Conservation (phyloP, 2,797 vertebrate species). For the Galagoides demidoff region DNA sequence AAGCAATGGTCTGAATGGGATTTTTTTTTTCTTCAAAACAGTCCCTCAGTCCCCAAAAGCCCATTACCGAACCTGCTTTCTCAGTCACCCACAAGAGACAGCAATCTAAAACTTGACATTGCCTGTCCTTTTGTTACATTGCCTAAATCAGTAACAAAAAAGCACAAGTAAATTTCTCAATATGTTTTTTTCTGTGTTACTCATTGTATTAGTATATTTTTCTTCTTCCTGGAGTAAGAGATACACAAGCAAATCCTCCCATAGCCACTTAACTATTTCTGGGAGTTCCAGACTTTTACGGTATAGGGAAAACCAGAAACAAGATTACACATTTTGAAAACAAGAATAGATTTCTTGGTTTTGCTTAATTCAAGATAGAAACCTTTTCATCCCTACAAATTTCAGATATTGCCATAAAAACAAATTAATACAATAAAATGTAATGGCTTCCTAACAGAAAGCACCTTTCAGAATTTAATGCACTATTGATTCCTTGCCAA, state of each 20-base stretch:
- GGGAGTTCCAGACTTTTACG: not conserved
- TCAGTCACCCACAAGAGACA: not conserved
- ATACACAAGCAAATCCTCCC: not conserved
- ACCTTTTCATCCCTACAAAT: not conserved
- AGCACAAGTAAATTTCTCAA: not conserved
- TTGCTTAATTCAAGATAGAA: slow-evolving; percentile 8
- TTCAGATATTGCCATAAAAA: slow-evolving; percentile 9
- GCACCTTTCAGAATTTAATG: slow-evolving; percentile 40
- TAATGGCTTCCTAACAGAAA: not conserved
- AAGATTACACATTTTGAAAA: not conserved
- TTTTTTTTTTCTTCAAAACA: not conserved
- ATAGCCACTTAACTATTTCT: not conserved
- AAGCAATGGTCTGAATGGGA: no score
- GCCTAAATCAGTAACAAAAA: not conserved
- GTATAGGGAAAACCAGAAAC: not conserved
- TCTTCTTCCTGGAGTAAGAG: not conserved
- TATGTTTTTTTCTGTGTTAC: not conserved
- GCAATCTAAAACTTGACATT: not conserved
- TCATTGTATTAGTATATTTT: not conserved
- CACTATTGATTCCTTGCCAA: slow-evolving; percentile 43
- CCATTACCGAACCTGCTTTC: not conserved
- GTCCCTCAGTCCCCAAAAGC: not conserved
- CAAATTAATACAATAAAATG: not conserved
- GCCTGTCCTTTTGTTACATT: not conserved
- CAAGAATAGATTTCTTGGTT: not conserved